Evolutionary conservation across 2,797 vertebrate species (phyloP), one percentile per base, ranked within the genome.

Genomic region (Neomorphus geoffroyi): DNA sequence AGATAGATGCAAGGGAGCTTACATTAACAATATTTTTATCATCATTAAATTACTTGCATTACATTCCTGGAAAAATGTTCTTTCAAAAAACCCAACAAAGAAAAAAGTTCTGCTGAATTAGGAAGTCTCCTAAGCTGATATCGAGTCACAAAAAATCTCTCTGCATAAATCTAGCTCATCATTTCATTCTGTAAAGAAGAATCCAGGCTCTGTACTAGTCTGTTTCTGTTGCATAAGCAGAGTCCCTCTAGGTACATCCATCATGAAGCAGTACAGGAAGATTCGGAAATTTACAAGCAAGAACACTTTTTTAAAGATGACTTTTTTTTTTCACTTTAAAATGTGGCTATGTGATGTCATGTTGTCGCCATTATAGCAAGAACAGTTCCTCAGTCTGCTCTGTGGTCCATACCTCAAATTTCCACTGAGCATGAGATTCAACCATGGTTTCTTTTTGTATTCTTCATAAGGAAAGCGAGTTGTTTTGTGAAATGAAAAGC

Each of bases 361-460:
- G 18, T 39, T 9, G 3, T 61, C 2, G 0, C 78, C 27, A 30
- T 89, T 80, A 84, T 46, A 85, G 57, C 43, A 79, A 73, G 67
- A 89, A 82, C 60, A 66, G 84, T 87, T 95, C 84, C 86, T 95
- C 74, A 89, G 50, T 93, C 57, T 93, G 33, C 32, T 87, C 51
- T 91, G 84, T 85, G 86, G 75, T 78, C 90, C 93, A 46, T 85
- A 80, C 71, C 80, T 95, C 90, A 94, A 80, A 95, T 94, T 94
- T 95, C 90, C 81, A 91, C 75, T 87, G 37, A 80, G 19, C 57
- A n/a, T 70, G 69, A 92, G 65, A 84, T 87, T 91, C 60, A 93
- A 61, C 57, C 53, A 58, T 88, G 13, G 41, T 80, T 85, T 91
- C 53, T 84, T 81, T 85, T 84, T 11, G 10, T 64, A 8, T 56